These are phyloP conservation scores for Ochotona princeps DNA, from an alignment of 2,113 vertebrate species.

Conservation along the genomic window DNA sequence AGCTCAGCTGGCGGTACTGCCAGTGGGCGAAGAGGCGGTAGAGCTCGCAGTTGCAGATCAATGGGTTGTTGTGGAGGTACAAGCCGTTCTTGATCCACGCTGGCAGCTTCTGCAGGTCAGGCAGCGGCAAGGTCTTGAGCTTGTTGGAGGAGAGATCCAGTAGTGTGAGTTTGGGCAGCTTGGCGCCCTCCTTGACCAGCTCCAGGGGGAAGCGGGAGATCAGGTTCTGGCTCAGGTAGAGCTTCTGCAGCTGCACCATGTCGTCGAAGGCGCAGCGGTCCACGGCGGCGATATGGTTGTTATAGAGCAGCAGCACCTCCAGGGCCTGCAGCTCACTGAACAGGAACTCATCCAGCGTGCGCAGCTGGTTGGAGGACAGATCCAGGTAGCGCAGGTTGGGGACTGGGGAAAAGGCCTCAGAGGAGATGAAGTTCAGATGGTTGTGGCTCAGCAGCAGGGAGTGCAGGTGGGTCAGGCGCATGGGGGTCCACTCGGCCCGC, in stretches of 20 bases:
- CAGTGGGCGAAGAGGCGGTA: slow-evolving; percentile 94
- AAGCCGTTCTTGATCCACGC: slow-evolving; percentile 95
- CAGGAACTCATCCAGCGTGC: slow-evolving; percentile 91
- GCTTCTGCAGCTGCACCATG: slow-evolving; percentile 92
- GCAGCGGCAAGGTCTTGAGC: slow-evolving; percentile 89
- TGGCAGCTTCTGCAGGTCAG: slow-evolving; percentile 91
- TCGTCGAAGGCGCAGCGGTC: slow-evolving; percentile 92
- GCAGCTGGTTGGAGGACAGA: slow-evolving; percentile 94
- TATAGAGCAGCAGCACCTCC: slow-evolving; percentile 96
- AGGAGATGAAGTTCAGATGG: slow-evolving; percentile 92
- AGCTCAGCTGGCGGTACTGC: slow-evolving; percentile 91
- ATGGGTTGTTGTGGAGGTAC: slow-evolving; percentile 95
- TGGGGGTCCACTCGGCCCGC: slow-evolving; percentile 91
- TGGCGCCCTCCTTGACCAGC: slow-evolving; percentile 91
- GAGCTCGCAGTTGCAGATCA: slow-evolving; percentile 92
- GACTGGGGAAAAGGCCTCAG: slow-evolving; percentile 92
- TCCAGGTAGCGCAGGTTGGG: slow-evolving; percentile 94
- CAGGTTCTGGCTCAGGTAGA: slow-evolving; percentile 96
- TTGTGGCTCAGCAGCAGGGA: slow-evolving; percentile 96
- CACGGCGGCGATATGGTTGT: slow-evolving; percentile 93
- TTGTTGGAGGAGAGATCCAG: slow-evolving; percentile 95
- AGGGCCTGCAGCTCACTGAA: slow-evolving; percentile 92
- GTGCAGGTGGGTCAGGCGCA: slow-evolving; percentile 90
- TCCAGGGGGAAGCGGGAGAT: slow-evolving; percentile 94
- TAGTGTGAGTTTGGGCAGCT: slow-evolving; percentile 90